These are phyloP conservation scores for Myiozetetes cayanensis DNA, from an alignment of 2,113 vertebrate genomes.

Conservation along the genomic window DNA sequence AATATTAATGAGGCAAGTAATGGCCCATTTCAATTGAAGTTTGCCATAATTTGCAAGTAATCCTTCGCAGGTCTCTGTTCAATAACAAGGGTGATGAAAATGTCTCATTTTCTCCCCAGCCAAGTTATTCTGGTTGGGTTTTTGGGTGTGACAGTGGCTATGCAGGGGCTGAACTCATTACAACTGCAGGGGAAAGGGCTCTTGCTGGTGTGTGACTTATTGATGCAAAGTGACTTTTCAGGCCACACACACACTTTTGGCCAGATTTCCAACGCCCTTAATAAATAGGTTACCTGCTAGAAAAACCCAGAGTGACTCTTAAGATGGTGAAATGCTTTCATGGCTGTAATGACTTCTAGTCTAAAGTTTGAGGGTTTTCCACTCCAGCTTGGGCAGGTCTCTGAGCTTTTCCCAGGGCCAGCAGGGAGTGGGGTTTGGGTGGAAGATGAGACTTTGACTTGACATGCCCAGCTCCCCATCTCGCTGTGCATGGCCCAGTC, in stretches of 20 bases:
- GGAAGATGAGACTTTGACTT: neutral
- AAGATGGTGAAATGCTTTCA: neutral
- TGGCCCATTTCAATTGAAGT: constrained; percentile 16
- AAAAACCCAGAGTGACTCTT: neutral
- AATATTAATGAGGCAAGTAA: constrained; percentile 46
- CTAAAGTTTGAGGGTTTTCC: neutral
- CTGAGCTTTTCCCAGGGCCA: neutral
- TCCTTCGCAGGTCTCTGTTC: neutral
- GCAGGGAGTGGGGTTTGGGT: neutral
- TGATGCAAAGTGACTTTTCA: neutral
- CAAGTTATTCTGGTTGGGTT: neutral
- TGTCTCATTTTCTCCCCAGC: neutral
- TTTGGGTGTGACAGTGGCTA: neutral
- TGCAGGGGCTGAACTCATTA: neutral
- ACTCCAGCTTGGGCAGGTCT: neutral
- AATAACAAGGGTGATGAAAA: neutral
- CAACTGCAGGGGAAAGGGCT: neutral
- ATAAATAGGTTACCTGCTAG: neutral
- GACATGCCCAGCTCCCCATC: neutral
- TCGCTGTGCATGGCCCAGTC: neutral
- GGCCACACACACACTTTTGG: neutral
- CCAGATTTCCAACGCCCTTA: neutral
- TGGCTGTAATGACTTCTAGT: neutral
- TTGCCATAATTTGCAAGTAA: neutral
- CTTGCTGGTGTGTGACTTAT: neutral